These are phyloP conservation scores for Esox masquinongy DNA, from an alignment of 2,797 vertebrate species.

Conservation along the genomic window DNA sequence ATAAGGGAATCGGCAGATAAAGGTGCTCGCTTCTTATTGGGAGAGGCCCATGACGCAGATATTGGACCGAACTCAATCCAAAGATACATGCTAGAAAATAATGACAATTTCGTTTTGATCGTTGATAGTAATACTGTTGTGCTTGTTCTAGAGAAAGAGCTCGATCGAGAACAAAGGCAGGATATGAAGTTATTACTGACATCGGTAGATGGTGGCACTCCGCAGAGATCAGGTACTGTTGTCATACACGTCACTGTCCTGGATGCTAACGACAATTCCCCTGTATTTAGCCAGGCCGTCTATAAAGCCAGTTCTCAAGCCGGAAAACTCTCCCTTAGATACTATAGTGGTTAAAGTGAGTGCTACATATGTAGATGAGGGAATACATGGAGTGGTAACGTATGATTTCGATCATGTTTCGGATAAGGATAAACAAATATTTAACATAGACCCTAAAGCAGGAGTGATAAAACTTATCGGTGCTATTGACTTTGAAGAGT, in stretches of 20 bases:
- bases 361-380: constrained; percentile 66
- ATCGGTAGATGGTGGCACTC: constrained; percentile 67
- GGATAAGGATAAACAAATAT: constrained; percentile 42
- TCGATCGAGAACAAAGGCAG: constrained; percentile 64
- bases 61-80: constrained; percentile 54
- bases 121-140: constrained; percentile 44
- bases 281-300: constrained; percentile 52
- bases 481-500: constrained; percentile 42
- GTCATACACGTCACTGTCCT: constrained; percentile 63
- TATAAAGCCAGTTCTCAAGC: constrained; percentile 54
- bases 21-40: constrained; percentile 59
- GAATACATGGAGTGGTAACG: constrained; percentile 53
- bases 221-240: constrained; percentile 60
- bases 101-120: constrained; percentile 49
- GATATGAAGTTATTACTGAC: constrained; percentile 58
- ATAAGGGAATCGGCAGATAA: constrained; percentile 58
- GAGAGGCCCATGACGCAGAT: constrained; percentile 65
- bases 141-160: constrained; percentile 51
- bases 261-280: constrained; percentile 72
- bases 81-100: constrained; percentile 48
- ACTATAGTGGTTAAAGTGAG: constrained; percentile 49
- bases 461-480: constrained; percentile 54
- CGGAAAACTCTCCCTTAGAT: constrained; percentile 49
- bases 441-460: constrained; percentile 51
- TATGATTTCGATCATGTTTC: constrained; percentile 61